Evolutionary conservation across 2,888 invertebrate genomes (phyloP), one percentile per base, ranked within the genome.

Genomic region (Resseliella maxima): DNA sequence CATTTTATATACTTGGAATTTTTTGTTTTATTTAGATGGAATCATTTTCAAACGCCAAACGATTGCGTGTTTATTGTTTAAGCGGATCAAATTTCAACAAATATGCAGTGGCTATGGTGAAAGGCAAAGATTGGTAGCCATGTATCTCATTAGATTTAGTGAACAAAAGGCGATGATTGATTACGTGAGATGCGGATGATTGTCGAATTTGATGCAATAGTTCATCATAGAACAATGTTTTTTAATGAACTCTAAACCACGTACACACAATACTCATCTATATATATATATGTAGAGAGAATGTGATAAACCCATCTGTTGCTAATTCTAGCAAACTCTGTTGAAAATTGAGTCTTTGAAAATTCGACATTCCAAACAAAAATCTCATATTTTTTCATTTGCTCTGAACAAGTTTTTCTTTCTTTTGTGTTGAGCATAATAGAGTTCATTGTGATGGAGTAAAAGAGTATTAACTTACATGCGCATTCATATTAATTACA

Each of bases 81-180:
- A 59, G 24, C 59, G 59, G 59, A 59, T 59, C 59, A n/a, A 59
- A 59, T 59, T 59, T 59, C 59, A 59, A 50, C 8, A 50, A 50
- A 41, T 50, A 59, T 24, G 59, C 24, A 27, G 59, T 59, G 24
- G 59, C 24, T 59, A 27, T 24, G 24, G n/a, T 6, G 59, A 59
- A 50, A 50, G 18, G 2, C 8, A 50, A 18, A 8, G 41, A 8
- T 41, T 12, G 41, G 41, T 59, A 59, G 59, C 59, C 59, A 12
- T 21, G n/a, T 50, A 27, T 3, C 59, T 18, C 46, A 50, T 18
- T 24, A 8, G 1, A 59, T 24, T 24, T 24, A 1, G 27, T 59
- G 59, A 59, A 59, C 59, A 59, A 72, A 72, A 31, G 72, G 31
- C 72, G 72, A 1, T 31, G 72, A 72, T 72, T 72, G 31, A 72